Percentiles rank a stretch among this genome's conserved stretches.
phyloP scores from a whole-genome alignment of 1,140 invertebrate species.

The Holcopasites calliopsidis region DNA sequence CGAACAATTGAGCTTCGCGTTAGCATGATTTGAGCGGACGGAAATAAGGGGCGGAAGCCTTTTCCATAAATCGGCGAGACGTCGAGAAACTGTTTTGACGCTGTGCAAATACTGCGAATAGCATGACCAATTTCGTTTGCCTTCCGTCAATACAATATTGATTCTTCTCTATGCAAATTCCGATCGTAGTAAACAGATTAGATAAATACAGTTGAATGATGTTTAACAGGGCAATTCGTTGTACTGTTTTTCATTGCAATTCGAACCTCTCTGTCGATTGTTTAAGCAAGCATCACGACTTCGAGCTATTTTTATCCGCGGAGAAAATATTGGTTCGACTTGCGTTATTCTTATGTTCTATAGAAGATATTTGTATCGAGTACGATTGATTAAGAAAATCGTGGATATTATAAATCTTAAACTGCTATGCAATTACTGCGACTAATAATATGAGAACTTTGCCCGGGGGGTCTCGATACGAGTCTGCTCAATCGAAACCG shows the following conservation, averaged over 20 bases:
- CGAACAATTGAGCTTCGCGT: not conserved
- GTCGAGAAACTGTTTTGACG: too few relatives aligned
- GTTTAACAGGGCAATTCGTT: not conserved
- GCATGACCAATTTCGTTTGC: not conserved
- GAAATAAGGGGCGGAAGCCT: not conserved
- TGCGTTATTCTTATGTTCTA: too few relatives aligned
- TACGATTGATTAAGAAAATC: too few relatives aligned
- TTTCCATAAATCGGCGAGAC: not conserved
- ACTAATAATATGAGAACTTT: too few relatives aligned
- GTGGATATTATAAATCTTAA: too few relatives aligned
- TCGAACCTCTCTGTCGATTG: too few relatives aligned
- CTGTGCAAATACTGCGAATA: too few relatives aligned
- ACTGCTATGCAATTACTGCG: too few relatives aligned
- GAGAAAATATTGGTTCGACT: too few relatives aligned
- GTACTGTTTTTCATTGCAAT: not conserved
- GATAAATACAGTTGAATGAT: not conserved
- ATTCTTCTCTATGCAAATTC: not conserved
- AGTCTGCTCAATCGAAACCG: not conserved
- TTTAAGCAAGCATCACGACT: too few relatives aligned
- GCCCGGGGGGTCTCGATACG: accelerated
- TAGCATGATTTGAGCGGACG: not conserved
- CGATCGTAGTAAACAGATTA: not conserved
- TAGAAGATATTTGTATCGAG: too few relatives aligned
- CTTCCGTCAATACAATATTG: not conserved
- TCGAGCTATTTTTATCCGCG: too few relatives aligned